A percentile compares a stretch with the other conserved stretches of the same genome.
Evolutionary conservation across 2,888 invertebrate genomes (phyloP).

Genomic region (Eueremaeus valkanovi): DNA sequence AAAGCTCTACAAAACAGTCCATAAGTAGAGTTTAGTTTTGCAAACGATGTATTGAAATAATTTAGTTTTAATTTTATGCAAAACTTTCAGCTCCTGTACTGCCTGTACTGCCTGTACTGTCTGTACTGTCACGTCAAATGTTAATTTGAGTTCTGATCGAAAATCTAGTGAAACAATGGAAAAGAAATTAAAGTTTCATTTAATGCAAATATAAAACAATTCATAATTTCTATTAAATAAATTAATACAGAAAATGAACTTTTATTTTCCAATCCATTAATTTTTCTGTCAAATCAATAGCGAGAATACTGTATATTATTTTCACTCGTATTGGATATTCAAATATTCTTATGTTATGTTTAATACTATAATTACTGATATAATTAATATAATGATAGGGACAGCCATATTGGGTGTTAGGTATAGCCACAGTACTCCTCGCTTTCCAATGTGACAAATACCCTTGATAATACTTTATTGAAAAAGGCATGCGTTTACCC

Average conservation of each 20-base stretch:
- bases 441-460: no score
- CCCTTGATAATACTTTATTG: no score
- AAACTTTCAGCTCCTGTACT: neutral
- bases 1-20: neutral
- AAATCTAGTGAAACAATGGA: neutral
- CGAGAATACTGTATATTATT: no score
- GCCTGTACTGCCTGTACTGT: neutral
- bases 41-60: neutral
- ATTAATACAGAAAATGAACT: neutral
- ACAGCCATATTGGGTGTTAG: no score
- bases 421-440: no score
- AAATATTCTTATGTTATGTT: no score
- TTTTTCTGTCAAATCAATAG: neutral
- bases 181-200: neutral
- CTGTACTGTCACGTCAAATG: neutral
- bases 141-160: neutral
- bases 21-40: neutral
- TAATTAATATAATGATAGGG: no score
- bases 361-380: no score
- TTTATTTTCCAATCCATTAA: conserved; percentile 17
- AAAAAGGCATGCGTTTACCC: no score
- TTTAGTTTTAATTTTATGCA: neutral
- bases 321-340: no score
- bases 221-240: neutral
- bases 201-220: neutral